Evolutionary conservation across 2,888 invertebrate genomes (phyloP).

Genomic region (Limnephilus auricula): DNA sequence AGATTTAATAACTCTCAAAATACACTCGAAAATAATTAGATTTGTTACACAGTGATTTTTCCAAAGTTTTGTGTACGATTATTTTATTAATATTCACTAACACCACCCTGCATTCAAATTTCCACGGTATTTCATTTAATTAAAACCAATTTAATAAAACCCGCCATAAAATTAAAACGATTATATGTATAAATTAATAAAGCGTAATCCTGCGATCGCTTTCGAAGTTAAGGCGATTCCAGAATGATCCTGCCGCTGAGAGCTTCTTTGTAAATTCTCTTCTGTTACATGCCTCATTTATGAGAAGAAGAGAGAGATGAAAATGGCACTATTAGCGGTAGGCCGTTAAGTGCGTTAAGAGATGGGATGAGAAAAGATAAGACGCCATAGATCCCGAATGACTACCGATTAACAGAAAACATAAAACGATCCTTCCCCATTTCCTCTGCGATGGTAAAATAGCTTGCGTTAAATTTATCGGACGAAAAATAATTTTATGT

Average conservation of each 20-base stretch:
- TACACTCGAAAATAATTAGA: no score
- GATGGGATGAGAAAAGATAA: background rate
- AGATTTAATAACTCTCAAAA: no score
- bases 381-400: background rate
- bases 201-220: background rate
- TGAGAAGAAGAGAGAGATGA: background rate
- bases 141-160: background rate
- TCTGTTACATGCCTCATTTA: background rate
- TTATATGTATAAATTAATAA: background rate
- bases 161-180: background rate
- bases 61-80: no score
- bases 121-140: no score
- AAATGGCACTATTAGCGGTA: background rate
- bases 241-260: background rate
- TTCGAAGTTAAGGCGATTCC: no score
- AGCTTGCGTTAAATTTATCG: background rate
- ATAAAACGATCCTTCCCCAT: background rate
- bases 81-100: no score
- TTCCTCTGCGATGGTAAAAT: background rate
- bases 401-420: background rate
- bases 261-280: background rate
- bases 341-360: background rate
- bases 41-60: no score
- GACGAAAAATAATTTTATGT: background rate
- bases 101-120: no score